Evolutionary conservation across 2,888 invertebrate genomes (phyloP).

Genomic region (Mesorhabditis spiculigera): DNA sequence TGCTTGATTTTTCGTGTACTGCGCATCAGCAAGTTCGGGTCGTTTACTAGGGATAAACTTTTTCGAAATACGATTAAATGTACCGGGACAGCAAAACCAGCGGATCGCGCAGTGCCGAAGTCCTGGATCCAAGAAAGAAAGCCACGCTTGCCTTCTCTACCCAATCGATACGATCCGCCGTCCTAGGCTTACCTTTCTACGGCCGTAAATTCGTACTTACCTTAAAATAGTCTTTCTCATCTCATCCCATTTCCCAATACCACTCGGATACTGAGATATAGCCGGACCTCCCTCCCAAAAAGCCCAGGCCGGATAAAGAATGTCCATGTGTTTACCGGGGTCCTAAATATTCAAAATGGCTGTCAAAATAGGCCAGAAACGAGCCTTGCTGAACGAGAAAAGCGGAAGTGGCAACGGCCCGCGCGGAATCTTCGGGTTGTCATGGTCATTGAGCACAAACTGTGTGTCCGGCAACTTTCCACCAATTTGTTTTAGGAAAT

Average conservation of each 20-base stretch:
- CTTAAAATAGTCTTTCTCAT: constrained; percentile 73
- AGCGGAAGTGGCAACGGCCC: not conserved
- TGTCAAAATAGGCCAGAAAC: not conserved
- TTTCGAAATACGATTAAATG: not conserved
- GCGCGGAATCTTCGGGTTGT: not conserved
- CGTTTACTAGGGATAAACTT: constrained; percentile 54
- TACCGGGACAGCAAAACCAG: constrained; percentile 71
- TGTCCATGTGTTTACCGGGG: constrained; percentile 74
- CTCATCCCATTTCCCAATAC: constrained; percentile 88
- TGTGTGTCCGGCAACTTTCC: not conserved
- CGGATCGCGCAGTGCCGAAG: constrained; percentile 83
- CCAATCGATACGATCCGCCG: not conserved
- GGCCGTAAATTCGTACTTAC: constrained; percentile 33
- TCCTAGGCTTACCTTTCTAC: not conserved
- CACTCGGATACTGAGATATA: constrained; percentile 84
- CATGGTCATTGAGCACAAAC: not conserved
- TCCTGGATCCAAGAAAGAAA: constrained; percentile 91
- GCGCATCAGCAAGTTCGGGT: constrained; percentile 80
- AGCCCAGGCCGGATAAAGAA: constrained; percentile 89
- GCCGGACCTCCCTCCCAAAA: constrained; percentile 99
- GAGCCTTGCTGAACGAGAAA: constrained; percentile 1
- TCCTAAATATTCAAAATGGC: constrained; percentile 64
- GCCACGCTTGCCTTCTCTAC: constrained; percentile 42
- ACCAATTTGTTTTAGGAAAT: not conserved
- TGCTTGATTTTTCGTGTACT: constrained; percentile 95